A percentile compares a stretch with the other conserved stretches of the same genome.
phyloP scores from a whole-genome alignment of 2,797 vertebrate species.

The Thamnophis elegans region DNA sequence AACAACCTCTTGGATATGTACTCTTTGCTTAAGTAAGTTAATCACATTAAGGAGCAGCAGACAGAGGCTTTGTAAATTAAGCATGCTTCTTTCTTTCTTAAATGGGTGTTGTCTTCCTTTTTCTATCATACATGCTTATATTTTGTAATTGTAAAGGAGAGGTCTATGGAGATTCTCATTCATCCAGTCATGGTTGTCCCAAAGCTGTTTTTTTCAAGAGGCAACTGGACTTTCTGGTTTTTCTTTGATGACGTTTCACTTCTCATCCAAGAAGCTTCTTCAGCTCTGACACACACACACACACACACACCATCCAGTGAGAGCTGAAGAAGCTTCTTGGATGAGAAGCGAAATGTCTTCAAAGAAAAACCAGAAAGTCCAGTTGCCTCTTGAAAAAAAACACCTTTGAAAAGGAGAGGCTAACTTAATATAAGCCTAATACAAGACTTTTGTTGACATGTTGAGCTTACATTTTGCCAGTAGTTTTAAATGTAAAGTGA shows the following conservation, averaged over 20 bases:
- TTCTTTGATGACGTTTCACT: too few relatives aligned
- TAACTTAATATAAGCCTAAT: neutral
- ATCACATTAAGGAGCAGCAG: rapidly evolving
- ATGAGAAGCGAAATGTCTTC: too few relatives aligned
- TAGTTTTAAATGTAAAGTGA: neutral
- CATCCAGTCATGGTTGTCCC: too few relatives aligned
- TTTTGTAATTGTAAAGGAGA: neutral
- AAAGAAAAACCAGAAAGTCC: too few relatives aligned
- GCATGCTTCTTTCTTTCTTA: neutral
- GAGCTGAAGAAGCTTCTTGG: too few relatives aligned
- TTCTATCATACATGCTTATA: neutral
- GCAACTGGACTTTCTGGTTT: too few relatives aligned
- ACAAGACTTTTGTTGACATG: neutral
- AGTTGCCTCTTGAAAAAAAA: too few relatives aligned
- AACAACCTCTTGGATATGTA: slow-evolving; percentile 98
- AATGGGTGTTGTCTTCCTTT: neutral
- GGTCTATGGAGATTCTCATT: too few relatives aligned
- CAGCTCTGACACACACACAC: too few relatives aligned
- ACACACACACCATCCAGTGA: too few relatives aligned
- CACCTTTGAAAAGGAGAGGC: neutral
- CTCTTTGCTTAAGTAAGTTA: slow-evolving; percentile 88
- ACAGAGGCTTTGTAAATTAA: neutral
- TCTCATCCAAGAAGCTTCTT: too few relatives aligned
- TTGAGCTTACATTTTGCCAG: neutral
- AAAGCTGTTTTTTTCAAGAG: too few relatives aligned